These are phyloP conservation scores for Planococcus citri DNA, from an alignment of 1,140 invertebrate species.

Conservation along the genomic window DNA sequence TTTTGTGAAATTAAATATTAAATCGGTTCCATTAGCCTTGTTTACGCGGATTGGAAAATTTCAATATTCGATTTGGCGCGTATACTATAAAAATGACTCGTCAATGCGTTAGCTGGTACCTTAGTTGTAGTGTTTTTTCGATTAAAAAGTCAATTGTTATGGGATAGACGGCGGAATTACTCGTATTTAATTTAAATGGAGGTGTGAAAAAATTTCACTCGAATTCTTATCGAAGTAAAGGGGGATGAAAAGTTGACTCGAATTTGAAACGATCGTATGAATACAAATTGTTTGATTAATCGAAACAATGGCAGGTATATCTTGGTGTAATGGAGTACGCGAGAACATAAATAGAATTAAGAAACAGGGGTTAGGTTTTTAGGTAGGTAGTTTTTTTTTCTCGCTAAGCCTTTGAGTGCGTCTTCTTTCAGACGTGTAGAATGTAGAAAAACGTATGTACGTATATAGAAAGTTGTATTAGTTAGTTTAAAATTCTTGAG, in stretches of 20 bases:
- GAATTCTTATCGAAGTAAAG: too few relatives aligned
- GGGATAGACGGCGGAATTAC: too few relatives aligned
- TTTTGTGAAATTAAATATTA: constrained; percentile 3
- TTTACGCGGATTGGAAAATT: not conserved
- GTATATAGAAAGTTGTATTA: not conserved
- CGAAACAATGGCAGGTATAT: not conserved
- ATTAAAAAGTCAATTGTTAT: too few relatives aligned
- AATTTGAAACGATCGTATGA: not conserved
- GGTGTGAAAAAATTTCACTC: too few relatives aligned
- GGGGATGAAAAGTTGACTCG: not conserved
- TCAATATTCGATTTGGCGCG: not conserved
- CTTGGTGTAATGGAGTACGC: not conserved
- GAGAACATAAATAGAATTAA: not conserved
- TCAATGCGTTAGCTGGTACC: too few relatives aligned
- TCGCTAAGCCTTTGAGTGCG: too few relatives aligned
- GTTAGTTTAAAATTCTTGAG: not conserved
- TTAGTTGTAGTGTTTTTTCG: too few relatives aligned
- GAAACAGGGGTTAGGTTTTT: too few relatives aligned
- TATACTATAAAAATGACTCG: too few relatives aligned
- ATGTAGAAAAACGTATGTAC: not conserved
- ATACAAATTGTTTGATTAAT: not conserved
- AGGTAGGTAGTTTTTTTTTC: too few relatives aligned
- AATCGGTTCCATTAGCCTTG: not conserved
- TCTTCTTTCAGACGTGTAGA: too few relatives aligned
- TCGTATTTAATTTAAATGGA: too few relatives aligned